Base-by-base conservation (phyloP, 2,797 vertebrate species). In the Picus viridis region DNA sequence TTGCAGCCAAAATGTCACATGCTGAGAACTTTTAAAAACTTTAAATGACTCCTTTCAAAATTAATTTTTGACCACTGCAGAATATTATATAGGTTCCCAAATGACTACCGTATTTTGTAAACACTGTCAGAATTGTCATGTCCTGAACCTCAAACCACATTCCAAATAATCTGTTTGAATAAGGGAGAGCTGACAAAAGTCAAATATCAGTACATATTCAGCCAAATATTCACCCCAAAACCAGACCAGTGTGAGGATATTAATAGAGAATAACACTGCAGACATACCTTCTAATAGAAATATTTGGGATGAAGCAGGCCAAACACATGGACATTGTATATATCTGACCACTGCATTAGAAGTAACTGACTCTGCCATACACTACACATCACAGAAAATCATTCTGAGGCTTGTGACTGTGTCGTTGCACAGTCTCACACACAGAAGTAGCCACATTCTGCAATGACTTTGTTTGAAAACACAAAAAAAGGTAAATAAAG, bases 11-110 rank as follows among this genome's bases (percentile, higher is more conserved):
- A 93, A 92, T 1, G 5, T 65, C 67, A 74, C 76, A 74, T 58
- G 58, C 45, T 62, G n/a, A 57, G 71, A 91, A 63, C 61, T 85
- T 90, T 14, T 20, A 63, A 45, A 81, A 75, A 45, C 62, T 83
- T 72, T 70, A 67, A 89, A 89, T 11, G 36, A 12, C 16, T 92
- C 41, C 23, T 82, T 92, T 83, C 43, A 89, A 91, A 87, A 90
- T 18, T 65, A 16, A 81, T 75, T 84, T 16, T 89, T 92, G 58
- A 77, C 62, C 30, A 49, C 12, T 71, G 81, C 62, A 62, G 18
- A 94, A 62, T 91, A 86, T 73, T 43, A 62, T 8, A 69, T 5
- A 63, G 49, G 58, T 78, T 72, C 22, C 18, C 65, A 89, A 73
- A 89, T 47, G 53, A 77, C 39, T 68, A 45, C 15, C 9, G 3